A percentile compares a stretch with the other conserved stretches of the same genome.
phyloP scores from a whole-genome alignment of 2,888 invertebrate species.

The Scaptomyza cyrtandrae region DNA sequence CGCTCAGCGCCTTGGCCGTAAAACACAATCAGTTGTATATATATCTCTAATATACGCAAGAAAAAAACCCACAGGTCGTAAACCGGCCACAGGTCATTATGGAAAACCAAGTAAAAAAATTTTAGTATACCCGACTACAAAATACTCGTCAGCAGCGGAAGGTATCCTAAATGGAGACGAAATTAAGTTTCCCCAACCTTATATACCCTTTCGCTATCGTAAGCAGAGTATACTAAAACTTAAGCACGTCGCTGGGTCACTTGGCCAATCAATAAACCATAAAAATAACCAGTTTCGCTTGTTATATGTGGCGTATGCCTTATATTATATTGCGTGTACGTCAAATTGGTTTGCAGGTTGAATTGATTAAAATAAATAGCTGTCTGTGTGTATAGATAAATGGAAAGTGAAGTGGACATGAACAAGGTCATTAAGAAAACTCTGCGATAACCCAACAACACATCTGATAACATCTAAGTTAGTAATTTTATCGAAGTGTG shows the following conservation, averaged over 20 bases:
- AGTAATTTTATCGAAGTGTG: not conserved
- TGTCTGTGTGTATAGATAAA: not conserved
- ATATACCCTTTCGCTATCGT: not conserved
- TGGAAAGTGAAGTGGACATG: not conserved
- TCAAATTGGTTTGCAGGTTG: conserved; percentile 9
- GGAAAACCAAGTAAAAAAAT: conserved; percentile 6
- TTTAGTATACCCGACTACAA: not conserved
- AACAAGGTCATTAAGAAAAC: not conserved
- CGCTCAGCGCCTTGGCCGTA: conserved; percentile 44
- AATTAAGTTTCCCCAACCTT: too few species aligned
- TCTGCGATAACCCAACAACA: not conserved
- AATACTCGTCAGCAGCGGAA: not conserved
- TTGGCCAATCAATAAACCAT: conserved; percentile 68
- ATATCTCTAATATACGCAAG: conserved; percentile 12
- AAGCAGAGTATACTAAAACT: conserved; percentile 3
- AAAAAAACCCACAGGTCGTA: conserved; percentile 18
- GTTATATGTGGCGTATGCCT: conserved; percentile 42
- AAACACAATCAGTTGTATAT: conserved; percentile 68
- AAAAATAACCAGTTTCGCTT: conserved; percentile 43
- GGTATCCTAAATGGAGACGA: too few species aligned
- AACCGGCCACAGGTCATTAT: conserved; percentile 19
- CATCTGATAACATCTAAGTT: too few species aligned
- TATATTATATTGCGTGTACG: conserved; percentile 26
- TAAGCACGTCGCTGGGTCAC: conserved; percentile 27
- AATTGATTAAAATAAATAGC: not conserved